phyloP scores from a whole-genome alignment of 2,797 vertebrate species.

The Channallabes apus region DNA sequence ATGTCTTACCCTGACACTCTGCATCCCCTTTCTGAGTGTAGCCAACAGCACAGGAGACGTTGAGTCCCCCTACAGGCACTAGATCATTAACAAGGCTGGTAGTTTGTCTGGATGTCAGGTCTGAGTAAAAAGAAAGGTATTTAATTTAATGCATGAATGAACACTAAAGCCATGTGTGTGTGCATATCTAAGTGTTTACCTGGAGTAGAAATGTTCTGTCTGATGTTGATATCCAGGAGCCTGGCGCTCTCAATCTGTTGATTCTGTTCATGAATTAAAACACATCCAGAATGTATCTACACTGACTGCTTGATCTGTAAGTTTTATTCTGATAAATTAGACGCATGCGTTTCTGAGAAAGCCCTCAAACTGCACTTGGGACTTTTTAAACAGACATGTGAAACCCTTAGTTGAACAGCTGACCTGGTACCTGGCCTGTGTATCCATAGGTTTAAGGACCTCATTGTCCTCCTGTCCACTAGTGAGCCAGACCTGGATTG shows the following conservation, averaged over 20 bases:
- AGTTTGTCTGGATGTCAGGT: not conserved
- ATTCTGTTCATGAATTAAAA: constrained; percentile 31
- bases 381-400: not conserved
- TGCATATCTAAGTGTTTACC: constrained; percentile 2
- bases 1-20: constrained; percentile 67
- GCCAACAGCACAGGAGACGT: constrained; percentile 68
- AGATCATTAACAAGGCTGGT: constrained; percentile 46
- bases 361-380: not conserved
- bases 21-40: constrained; percentile 57
- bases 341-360: not conserved
- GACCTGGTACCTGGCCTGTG: constrained; percentile 33
- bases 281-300: not conserved
- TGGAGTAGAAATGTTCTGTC: not conserved
- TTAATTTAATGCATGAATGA: not conserved
- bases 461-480: constrained; percentile 25
- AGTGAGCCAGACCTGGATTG: constrained; percentile 1
- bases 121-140: not conserved
- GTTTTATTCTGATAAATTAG: not conserved
- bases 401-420: not conserved
- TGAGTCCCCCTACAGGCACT: constrained; percentile 53
- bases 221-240: not conserved
- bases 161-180: not conserved
- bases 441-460: not conserved
- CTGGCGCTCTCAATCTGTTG: not conserved
- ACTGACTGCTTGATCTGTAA: not conserved